Evolutionary conservation across 1,140 invertebrate genomes (phyloP).

Genomic region (Tetramorium simillimum): DNA sequence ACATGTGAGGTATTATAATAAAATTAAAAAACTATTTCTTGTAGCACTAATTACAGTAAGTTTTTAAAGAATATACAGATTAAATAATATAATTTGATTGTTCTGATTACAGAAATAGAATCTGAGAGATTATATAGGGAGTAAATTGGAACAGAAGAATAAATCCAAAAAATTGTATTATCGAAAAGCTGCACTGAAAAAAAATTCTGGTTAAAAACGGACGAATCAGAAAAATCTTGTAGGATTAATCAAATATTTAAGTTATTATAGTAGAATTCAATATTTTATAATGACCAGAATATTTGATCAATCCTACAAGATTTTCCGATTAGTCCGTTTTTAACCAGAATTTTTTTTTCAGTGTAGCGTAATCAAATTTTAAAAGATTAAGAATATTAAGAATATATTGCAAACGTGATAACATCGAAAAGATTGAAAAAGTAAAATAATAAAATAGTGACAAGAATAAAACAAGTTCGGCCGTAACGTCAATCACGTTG

Average conservation of each 20-base stretch:
- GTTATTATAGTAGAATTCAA: no score
- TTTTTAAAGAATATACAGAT: not conserved
- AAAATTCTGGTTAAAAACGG: no score
- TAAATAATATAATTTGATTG: not conserved
- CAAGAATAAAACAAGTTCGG: slow-evolving; percentile 9
- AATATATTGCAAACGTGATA: not conserved
- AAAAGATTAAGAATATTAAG: not conserved
- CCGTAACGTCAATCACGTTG: slow-evolving; percentile 7
- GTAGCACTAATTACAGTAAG: not conserved
- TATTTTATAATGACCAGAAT: no score
- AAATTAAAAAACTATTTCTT: not conserved
- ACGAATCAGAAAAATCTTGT: no score
- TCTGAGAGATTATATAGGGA: not conserved
- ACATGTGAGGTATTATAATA: not conserved
- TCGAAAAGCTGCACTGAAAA: no score
- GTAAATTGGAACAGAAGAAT: not conserved
- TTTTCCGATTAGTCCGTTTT: no score
- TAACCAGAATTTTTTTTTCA: no score
- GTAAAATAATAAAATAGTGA: not conserved
- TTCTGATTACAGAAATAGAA: not conserved
- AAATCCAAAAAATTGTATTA: no score
- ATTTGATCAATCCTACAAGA: no score
- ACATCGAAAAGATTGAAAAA: not conserved
- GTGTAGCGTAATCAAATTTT: not conserved
- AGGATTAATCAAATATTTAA: no score